Percentiles rank a stretch among this genome's conserved stretches.
phyloP scores from a whole-genome alignment of 2,113 vertebrate genomes.

The Passer montanus region DNA sequence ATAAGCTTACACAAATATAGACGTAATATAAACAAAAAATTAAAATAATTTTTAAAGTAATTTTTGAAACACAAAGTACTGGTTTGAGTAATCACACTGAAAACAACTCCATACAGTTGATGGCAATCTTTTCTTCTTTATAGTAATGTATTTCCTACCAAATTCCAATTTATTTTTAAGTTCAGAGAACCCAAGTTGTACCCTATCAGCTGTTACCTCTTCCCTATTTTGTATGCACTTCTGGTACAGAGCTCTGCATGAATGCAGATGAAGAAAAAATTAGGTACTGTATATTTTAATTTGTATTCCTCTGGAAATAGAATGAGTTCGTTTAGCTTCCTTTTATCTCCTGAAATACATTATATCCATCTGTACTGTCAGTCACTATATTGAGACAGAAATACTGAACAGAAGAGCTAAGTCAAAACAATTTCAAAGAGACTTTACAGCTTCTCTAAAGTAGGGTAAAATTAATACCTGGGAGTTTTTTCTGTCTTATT shows the following conservation, averaged over 20 bases:
- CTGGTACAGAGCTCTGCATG: neutral
- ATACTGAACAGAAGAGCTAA: neutral
- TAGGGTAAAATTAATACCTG: neutral
- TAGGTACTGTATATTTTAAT: neutral
- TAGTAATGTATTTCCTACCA: conserved; percentile 32
- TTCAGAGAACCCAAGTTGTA: neutral
- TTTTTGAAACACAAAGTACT: conserved; percentile 38
- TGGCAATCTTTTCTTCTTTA: neutral
- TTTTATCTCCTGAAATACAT: neutral
- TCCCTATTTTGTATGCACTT: neutral
- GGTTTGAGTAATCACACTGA: neutral
- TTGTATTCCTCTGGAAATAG: conserved; percentile 4
- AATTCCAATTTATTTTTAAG: conserved; percentile 38
- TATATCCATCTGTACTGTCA: conserved; percentile 4
- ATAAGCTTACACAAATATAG: neutral
- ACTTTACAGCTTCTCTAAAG: neutral
- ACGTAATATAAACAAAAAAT: neutral
- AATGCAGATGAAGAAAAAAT: neutral
- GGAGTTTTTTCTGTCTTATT: neutral
- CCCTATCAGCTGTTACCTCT: neutral
- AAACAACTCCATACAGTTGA: neutral
- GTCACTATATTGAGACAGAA: neutral
- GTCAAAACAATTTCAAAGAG: neutral
- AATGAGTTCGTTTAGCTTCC: neutral
- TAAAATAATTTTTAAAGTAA: neutral